Conservation (phyloP, 2,888 invertebrate species). For the Drosophila meridiana region DNA sequence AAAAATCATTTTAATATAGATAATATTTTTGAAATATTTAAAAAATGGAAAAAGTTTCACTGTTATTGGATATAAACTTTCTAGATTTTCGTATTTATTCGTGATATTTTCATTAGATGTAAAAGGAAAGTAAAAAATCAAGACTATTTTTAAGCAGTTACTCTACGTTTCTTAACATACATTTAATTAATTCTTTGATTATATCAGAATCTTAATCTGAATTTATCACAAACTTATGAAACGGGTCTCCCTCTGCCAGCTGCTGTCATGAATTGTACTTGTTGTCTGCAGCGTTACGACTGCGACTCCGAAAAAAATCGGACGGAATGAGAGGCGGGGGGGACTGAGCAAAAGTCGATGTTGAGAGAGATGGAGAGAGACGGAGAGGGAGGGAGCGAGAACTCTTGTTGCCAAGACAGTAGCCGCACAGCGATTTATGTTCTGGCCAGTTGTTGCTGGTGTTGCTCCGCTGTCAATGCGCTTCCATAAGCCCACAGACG, state of each 20-base stretch:
- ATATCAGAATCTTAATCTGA: not conserved
- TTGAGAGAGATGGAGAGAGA: not conserved
- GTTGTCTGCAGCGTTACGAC: conserved; percentile 28
- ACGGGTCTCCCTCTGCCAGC: not conserved
- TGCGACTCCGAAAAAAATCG: conserved; percentile 30
- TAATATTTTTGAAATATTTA: too few relatives aligned
- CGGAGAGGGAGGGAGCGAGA: conserved; percentile 4
- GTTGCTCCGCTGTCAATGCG: conserved; percentile 13
- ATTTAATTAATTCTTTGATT: not conserved
- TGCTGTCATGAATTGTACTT: conserved; percentile 31
- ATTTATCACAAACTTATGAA: not conserved
- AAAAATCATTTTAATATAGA: too few relatives aligned
- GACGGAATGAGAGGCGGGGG: conserved; percentile 23
- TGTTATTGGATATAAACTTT: too few relatives aligned
- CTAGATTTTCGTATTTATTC: too few relatives aligned
- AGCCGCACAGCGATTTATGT: conserved; percentile 53
- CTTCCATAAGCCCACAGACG: conserved; percentile 40
- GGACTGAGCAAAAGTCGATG: conserved; percentile 12
- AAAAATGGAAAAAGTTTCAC: too few relatives aligned
- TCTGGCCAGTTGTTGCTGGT: conserved; percentile 21
- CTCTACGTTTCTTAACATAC: not conserved
- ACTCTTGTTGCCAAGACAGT: conserved; percentile 41
- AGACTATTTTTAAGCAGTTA: not conserved
- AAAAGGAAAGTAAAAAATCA: not conserved
- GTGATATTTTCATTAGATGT: too few relatives aligned